Evolutionary conservation across 2,888 invertebrate species (phyloP), one percentile per base, ranked within the genome.

Genomic region (Volucella bombylans): DNA sequence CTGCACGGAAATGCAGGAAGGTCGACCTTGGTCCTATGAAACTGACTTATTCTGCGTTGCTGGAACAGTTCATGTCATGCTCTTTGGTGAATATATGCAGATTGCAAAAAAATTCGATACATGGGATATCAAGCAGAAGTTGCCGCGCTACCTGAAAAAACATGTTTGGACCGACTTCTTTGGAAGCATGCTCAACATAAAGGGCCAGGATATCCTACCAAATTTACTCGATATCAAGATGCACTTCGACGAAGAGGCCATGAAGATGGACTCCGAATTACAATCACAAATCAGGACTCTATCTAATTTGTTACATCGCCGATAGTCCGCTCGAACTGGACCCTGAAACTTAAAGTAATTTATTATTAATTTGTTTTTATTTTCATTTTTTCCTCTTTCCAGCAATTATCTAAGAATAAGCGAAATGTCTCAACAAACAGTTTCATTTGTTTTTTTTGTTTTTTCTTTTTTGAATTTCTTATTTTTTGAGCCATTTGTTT

Each of bases 1-100:
- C 2, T 97, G 96, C 90, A 96, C 96, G 77, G 98, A 99, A 93
- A 99, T 99, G 98, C 94, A 95, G 89, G 97, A 97, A 89, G 95
- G 96, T 15, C 94, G 95, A 87, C 96, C 97, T 0, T 99, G 99
- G 99, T 98, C 96, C 14, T 98, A 97, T 90, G 98, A 98, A 92
- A 97, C 97, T 12, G 98, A 99, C 93, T 93, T 97, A 88, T 98
- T 96, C 92, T 98, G 98, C 89, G 93, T 98, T 86, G 97, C 97
- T 68, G 97, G 97, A 41, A 96, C 97, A 2, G 95, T 97, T 86
- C 97, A 98, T 90, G 96, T 97, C 62, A 93, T 98, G 90, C 92
- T 98, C 31, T 96, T 97, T 92, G 96, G 97, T 69, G 96, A 96
- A 90, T 98, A 98, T 90, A 98, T 98, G 96, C 95, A 96, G 89